Base-by-base conservation (phyloP, 2,888 invertebrate species). In the Ophion slaviceki region DNA sequence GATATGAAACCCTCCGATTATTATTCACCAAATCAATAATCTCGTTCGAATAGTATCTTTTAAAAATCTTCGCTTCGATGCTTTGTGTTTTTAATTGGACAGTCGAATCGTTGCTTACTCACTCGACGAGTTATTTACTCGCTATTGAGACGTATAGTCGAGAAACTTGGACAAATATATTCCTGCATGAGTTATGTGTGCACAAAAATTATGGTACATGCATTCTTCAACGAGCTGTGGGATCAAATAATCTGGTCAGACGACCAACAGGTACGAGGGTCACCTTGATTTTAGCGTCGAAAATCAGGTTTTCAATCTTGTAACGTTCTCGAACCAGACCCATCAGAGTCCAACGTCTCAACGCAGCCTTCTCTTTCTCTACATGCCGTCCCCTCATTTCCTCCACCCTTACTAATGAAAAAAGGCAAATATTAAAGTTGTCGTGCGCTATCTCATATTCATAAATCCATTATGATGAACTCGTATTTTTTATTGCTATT, bases 241-340 rank as follows among this genome's bases (percentile, higher is more conserved):
- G 80, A 85, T 67, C 82, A 61, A 85, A 82, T 68, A 83, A 77
- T 76, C 85, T 75, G 72, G 61, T 61, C 59, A 72, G 66, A 68
- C 68, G 72, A 32, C 20, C 75, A 83, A 68, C 82, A 79, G 82
- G 66, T 59, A 74, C 83, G 79, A 85, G 81, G 85, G 86, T 87
- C 86, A 87, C 87, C 87, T 87, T 87, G 79, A 81, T 78, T 82
- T 80, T 88, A 87, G 74, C 83, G 67, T 71, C 79, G 72, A 72
- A 72, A 79, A 88, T 88, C 88, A 87, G 87, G 87, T 88, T 88
- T 87, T 85, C 82, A 85, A 67, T 83, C 77, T 82, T 75, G 72
- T 74, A 62, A 76, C 80, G 81, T 61, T 86, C 82, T 75, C 78
- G 68, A 80, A 86, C 86, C 81, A 68, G 84, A 74, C 82, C 87